These are phyloP conservation scores for Tetragonisca angustula DNA, from an alignment of 2,888 invertebrate species.

Conservation along the genomic window DNA sequence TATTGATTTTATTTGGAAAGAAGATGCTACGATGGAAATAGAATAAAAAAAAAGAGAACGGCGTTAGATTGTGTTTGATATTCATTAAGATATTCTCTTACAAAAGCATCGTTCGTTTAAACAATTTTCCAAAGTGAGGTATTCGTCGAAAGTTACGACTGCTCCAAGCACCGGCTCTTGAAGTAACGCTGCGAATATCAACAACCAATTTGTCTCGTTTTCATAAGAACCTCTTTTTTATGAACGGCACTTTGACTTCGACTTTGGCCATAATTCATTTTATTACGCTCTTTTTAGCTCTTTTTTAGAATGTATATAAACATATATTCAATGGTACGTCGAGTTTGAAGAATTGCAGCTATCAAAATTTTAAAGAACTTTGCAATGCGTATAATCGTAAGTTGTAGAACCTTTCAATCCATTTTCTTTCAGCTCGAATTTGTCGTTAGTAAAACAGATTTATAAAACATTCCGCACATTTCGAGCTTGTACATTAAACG, in stretches of 20 bases:
- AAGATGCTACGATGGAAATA: not conserved
- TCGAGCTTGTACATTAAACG: not conserved
- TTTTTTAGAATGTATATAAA: not conserved
- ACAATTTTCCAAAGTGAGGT: not conserved
- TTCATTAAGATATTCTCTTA: too few relatives aligned
- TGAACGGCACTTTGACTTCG: not conserved
- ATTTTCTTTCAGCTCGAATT: not conserved
- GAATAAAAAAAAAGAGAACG: not conserved
- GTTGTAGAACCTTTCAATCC: not conserved
- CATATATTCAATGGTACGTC: too few relatives aligned
- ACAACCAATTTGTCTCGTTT: not conserved
- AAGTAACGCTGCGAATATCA: conserved; percentile 14
- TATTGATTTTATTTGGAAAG: not conserved
- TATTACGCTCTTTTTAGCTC: not conserved
- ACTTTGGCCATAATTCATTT: not conserved
- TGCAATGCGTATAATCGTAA: not conserved
- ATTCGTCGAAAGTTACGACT: conserved; percentile 2
- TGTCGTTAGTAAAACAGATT: not conserved
- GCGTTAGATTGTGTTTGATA: too few relatives aligned
- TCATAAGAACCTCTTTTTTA: not conserved
- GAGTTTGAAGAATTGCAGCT: not conserved
- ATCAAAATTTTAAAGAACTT: not conserved
- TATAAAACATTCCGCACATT: not conserved
- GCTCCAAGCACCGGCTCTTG: not conserved
- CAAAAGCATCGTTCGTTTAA: not conserved